Evolutionary conservation across 2,888 invertebrate species (phyloP), one percentile per base, ranked within the genome.

Genomic region (Iselma pallidipennis): DNA sequence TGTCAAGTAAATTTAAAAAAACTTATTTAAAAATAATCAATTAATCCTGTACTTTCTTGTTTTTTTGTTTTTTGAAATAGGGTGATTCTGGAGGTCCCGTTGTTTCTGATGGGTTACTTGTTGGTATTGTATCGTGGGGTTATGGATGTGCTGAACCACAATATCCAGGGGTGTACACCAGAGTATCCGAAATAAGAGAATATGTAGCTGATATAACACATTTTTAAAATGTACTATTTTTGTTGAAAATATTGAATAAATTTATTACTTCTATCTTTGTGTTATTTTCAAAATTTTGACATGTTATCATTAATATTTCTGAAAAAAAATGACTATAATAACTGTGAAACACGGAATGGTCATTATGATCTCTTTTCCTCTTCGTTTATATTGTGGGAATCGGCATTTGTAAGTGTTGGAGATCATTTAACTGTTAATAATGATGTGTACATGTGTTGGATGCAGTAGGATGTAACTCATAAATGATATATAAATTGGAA

Each of bases 11-110:
- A n/a, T n/a, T 14, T 14, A 12, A 9, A 45, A 21, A 3, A 9
- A 37, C 19, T n/a, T 9, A 7, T 37, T 7, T 4, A n/a, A 2
- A 9, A 16, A 16, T 16, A 37, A 4, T 37, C 1, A 14, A 37
- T 3, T 9, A 16, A 37, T 25, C 5, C 10, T 21, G 4, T 45
- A 45, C 1, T 6, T 5, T 2, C 12, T 3, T 45, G 2, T 21
- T 2, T 2, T 21, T 2, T 29, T n/a, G n/a, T n/a, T n/a, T n/a
- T n/a, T n/a, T n/a, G n/a, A 10, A 45, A 45, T 84, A 85, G 71
- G 71, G 71, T 12, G 71, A 71, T 63, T 71, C 71, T 50, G 71
- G 71, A 16, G 71, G 71, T 52, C 71, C 71, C 37, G 29, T 69
- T 26, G 65, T 67, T 16, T 50, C 53, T 33, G 53, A 66, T 49